A percentile compares a stretch with the other conserved stretches of the same genome.
Conservation (phyloP, 2,113 vertebrate genomes). For the Turnix velox region DNA sequence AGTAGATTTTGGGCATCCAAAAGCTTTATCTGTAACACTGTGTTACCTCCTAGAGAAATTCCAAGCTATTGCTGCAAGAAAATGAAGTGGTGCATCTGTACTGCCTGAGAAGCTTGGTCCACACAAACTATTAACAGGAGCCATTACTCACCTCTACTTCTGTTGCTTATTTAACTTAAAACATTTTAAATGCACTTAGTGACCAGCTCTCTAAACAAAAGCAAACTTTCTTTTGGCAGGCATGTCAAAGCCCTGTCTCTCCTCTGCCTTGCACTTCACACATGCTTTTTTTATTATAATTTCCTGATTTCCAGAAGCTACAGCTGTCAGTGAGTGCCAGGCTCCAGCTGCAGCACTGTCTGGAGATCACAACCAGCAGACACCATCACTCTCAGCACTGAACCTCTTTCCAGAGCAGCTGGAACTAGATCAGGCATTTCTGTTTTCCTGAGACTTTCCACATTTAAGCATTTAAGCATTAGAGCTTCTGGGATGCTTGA, state of each 20-base stretch:
- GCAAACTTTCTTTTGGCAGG: not conserved
- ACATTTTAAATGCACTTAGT: not conserved
- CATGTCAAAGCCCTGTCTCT: not conserved
- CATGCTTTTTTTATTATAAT: not conserved
- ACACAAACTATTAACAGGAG: not conserved
- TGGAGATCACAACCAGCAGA: not conserved
- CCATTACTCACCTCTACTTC: not conserved
- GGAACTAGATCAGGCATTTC: not conserved
- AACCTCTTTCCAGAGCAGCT: not conserved
- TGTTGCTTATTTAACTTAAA: not conserved
- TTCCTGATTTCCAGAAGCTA: not conserved
- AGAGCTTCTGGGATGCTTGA: not conserved
- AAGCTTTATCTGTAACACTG: not conserved
- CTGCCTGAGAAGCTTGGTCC: not conserved
- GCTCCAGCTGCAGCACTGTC: not conserved
- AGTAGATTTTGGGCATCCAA: not conserved
- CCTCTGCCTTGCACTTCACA: not conserved
- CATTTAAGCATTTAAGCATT: not conserved
- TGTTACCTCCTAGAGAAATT: not conserved
- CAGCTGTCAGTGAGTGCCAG: not conserved
- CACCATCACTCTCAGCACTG: accelerated
- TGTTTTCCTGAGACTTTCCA: not conserved
- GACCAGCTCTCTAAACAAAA: not conserved
- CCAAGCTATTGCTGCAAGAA: not conserved
- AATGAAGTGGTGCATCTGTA: not conserved